Evolutionary conservation across 2,888 invertebrate species (phyloP).

Genomic region (Diaphora mendica): DNA sequence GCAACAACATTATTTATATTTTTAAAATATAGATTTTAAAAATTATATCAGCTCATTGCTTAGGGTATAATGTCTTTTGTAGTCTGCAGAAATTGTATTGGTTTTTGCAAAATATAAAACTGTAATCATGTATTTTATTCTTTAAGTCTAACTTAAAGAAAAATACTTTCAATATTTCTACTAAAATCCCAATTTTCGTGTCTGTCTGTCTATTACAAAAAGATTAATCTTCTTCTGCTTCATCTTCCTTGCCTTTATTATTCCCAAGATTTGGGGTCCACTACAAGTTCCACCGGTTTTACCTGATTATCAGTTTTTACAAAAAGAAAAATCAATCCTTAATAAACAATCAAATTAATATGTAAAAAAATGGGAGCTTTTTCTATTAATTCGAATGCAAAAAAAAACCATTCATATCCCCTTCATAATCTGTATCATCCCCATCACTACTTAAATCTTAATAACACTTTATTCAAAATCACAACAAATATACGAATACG

Average conservation of each 20-base stretch:
- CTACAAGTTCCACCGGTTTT: no score
- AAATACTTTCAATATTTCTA: not conserved
- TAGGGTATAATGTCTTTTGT: not conserved
- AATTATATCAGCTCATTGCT: not conserved
- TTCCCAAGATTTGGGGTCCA: no score
- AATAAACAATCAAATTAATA: no score
- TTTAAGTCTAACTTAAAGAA: not conserved
- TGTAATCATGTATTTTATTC: no score
- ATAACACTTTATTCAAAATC: not conserved
- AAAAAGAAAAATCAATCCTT: no score
- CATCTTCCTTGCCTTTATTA: no score
- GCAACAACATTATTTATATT: not conserved
- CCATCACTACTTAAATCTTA: not conserved
- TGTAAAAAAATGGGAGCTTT: not conserved
- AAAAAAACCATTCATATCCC: not conserved
- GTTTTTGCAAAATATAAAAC: no score
- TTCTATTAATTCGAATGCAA: not conserved
- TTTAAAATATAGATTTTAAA: not conserved
- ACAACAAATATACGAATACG: slow-evolving; percentile 2
- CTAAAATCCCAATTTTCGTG: not conserved
- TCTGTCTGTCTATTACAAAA: not conserved
- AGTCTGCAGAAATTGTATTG: no score
- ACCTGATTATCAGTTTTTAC: no score
- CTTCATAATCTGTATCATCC: not conserved
- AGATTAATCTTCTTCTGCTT: no score